A percentile compares a stretch with the other conserved stretches of the same genome.
These are phyloP conservation scores for Tenrec ecaudatus DNA, from an alignment of 2,113 vertebrate species.

Conservation along the genomic window DNA sequence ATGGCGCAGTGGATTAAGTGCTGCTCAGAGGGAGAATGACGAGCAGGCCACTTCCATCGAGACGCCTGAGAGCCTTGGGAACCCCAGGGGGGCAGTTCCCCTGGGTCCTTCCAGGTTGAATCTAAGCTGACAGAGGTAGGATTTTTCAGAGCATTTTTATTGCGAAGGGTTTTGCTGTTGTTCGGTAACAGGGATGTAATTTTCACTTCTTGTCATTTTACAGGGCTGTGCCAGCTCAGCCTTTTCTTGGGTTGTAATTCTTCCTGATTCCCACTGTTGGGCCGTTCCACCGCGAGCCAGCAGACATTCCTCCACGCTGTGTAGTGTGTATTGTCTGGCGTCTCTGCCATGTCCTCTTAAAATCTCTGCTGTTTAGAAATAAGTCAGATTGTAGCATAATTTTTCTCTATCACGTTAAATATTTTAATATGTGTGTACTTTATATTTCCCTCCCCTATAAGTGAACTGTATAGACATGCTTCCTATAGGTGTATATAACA, in stretches of 20 bases:
- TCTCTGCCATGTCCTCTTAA: background rate
- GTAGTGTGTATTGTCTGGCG: background rate
- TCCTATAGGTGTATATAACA: too few species aligned
- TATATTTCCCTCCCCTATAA: background rate
- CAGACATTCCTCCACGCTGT: background rate
- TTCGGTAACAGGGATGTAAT: too few species aligned
- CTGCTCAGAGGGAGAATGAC: too few species aligned
- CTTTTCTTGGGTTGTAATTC: background rate
- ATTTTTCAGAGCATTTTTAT: background rate
- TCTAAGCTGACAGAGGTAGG: background rate
- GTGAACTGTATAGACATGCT: background rate
- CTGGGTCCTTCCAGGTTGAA: background rate
- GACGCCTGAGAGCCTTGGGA: background rate
- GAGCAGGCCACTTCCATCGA: too few species aligned
- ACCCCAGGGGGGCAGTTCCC: background rate
- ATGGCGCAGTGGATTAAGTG: background rate
- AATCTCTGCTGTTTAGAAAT: background rate
- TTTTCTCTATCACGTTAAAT: too few species aligned
- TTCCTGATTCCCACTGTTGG: background rate
- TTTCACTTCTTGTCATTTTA: background rate
- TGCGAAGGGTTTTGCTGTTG: background rate
- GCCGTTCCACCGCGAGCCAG: background rate
- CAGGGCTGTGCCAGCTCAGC: background rate
- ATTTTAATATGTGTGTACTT: too few species aligned
- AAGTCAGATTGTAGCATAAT: too few species aligned